Evolutionary conservation across 2,888 invertebrate species (phyloP).

Genomic region (Pyrgus malvae): DNA sequence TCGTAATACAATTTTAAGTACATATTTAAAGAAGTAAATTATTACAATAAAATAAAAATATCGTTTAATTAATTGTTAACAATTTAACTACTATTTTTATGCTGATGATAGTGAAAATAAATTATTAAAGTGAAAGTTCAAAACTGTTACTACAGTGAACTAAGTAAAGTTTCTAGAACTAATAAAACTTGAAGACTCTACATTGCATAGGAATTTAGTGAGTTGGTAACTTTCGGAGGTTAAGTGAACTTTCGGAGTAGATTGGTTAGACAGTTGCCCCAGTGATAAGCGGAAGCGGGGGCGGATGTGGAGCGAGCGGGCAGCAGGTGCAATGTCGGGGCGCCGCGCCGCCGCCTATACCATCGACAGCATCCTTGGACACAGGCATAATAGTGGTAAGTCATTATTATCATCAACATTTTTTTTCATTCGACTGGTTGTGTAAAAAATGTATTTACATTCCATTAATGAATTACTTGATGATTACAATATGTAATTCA

Average conservation of each 20-base stretch:
- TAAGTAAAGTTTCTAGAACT: background rate
- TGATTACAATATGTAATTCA: no score
- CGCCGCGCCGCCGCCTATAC: constrained; percentile 69
- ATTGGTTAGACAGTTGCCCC: background rate
- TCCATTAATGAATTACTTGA: no score
- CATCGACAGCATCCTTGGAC: constrained; percentile 70
- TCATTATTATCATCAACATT: background rate
- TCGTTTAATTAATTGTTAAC: background rate
- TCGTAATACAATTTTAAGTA: no score
- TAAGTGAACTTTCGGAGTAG: background rate
- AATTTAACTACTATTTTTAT: no score
- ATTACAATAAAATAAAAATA: background rate
- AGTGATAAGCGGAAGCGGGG: constrained; percentile 11
- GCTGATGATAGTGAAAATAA: no score
- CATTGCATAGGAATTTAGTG: background rate
- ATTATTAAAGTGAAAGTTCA: no score
- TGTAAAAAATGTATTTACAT: no score
- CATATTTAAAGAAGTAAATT: background rate
- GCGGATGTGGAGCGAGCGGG: constrained; percentile 15
- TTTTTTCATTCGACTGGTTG: no score
- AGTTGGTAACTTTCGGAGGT: background rate
- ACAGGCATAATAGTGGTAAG: constrained; percentile 37
- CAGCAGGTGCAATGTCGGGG: constrained; percentile 30
- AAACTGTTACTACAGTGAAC: no score
- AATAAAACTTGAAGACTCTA: background rate